Conservation (phyloP, 2,888 invertebrate genomes). For the Euphydryas editha region DNA sequence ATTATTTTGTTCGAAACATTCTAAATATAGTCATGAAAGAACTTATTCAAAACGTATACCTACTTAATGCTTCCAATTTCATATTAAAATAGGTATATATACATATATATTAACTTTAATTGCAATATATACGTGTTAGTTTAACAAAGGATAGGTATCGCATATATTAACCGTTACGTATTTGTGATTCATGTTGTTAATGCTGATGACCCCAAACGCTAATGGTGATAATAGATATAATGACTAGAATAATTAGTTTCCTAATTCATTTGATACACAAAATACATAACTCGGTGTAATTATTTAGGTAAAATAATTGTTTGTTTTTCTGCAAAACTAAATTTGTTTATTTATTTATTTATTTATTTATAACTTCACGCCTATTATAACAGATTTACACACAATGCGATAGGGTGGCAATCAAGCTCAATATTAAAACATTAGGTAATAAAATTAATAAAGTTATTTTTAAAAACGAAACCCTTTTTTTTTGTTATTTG, state of each 20-base stretch:
- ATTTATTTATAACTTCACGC: no score
- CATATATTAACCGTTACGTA: conserved; percentile 22
- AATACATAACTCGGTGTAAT: neutral
- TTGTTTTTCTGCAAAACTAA: neutral
- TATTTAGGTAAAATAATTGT: neutral
- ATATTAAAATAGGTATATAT: neutral
- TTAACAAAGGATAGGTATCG: conserved; percentile 12
- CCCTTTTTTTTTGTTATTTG: no score
- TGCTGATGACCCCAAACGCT: conserved; percentile 36
- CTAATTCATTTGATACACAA: conserved; percentile 2
- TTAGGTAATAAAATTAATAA: no score
- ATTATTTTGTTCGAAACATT: conserved; percentile 30
- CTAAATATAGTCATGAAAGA: conserved; percentile 41
- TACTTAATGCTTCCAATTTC: neutral
- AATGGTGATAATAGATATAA: conserved; percentile 32
- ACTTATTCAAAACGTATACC: conserved; percentile 24
- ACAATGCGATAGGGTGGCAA: no score
- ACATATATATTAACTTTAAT: neutral
- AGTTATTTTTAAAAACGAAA: no score
- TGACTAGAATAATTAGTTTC: conserved; percentile 28
- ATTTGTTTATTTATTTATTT: neutral
- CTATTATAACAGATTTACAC: no score
- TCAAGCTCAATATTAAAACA: no score
- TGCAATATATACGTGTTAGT: neutral
- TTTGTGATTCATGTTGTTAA: conserved; percentile 32